A percentile compares a stretch with the other conserved stretches of the same genome.
These are phyloP conservation scores for Wiebesia pumilae DNA, from an alignment of 1,140 invertebrate genomes.

Conservation along the genomic window DNA sequence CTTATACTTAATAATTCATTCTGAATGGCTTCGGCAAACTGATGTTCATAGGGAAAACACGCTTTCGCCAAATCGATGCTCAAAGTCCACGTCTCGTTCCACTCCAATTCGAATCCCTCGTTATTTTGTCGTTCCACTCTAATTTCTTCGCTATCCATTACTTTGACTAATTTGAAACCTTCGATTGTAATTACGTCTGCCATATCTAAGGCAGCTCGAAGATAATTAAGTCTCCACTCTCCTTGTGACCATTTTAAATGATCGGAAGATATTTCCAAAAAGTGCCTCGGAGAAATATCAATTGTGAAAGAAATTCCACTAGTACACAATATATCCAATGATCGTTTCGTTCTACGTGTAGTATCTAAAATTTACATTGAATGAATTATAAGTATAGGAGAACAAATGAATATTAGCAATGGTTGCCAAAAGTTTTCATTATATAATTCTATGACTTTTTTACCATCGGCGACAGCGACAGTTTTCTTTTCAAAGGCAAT, in stretches of 20 bases:
- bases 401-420: neutral
- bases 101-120: constrained; percentile 81
- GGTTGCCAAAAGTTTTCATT: neutral
- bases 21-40: constrained; percentile 94
- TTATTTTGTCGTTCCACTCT: constrained; percentile 82
- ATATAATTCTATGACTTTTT: neutral
- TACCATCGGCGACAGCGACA: constrained; percentile 42
- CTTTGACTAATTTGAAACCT: constrained; percentile 79
- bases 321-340: constrained; percentile 69
- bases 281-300: constrained; percentile 70
- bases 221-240: constrained; percentile 69
- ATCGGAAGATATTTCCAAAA: constrained; percentile 69
- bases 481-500: constrained; percentile 57
- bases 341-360: constrained; percentile 54
- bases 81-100: constrained; percentile 85
- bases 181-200: constrained; percentile 85
- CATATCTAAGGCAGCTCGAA: constrained; percentile 80
- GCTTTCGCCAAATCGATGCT: constrained; percentile 83
- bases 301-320: constrained; percentile 67
- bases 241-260: constrained; percentile 69
- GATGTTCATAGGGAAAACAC: constrained; percentile 93
- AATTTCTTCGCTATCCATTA: constrained; percentile 79
- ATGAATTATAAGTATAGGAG: neutral
- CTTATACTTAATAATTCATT: constrained; percentile 92
- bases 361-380: constrained; percentile 47